Conservation (phyloP, 2,888 invertebrate species). For the Heliconius cydno region DNA sequence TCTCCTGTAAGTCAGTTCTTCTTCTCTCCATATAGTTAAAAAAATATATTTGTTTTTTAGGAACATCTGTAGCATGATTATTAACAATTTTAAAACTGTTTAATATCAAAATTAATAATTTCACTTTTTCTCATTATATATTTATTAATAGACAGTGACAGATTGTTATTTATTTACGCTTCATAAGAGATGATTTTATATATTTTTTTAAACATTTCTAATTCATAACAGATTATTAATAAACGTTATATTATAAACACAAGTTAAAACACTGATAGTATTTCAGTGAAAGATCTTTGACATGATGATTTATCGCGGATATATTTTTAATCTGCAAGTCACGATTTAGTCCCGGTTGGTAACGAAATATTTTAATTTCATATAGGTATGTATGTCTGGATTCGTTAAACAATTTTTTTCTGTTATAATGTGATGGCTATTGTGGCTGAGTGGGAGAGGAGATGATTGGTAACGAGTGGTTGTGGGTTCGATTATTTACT, state of each 20-base stretch:
- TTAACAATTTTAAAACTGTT: too few relatives aligned
- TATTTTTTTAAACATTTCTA: background rate
- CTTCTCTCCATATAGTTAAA: too few relatives aligned
- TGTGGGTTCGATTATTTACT: too few relatives aligned
- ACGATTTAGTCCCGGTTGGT: constrained; percentile 3
- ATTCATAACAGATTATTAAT: constrained; percentile 2
- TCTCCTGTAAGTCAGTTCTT: too few relatives aligned
- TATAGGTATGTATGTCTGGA: background rate
- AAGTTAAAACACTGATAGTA: background rate
- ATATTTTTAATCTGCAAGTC: constrained; percentile 8
- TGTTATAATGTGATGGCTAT: background rate
- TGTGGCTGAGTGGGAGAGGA: too few relatives aligned
- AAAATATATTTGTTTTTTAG: too few relatives aligned
- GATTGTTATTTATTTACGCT: background rate
- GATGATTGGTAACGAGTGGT: too few relatives aligned
- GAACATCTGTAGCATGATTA: too few relatives aligned
- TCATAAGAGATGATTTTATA: background rate
- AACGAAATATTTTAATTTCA: background rate
- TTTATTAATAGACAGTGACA: constrained; percentile 5
- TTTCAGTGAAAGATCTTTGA: constrained; percentile 10
- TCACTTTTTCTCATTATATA: background rate
- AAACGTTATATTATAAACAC: background rate
- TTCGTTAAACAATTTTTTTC: background rate
- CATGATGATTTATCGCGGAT: background rate
- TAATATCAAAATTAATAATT: background rate